Conservation (phyloP, 2,888 invertebrate genomes). For the Chironomus riparius region DNA sequence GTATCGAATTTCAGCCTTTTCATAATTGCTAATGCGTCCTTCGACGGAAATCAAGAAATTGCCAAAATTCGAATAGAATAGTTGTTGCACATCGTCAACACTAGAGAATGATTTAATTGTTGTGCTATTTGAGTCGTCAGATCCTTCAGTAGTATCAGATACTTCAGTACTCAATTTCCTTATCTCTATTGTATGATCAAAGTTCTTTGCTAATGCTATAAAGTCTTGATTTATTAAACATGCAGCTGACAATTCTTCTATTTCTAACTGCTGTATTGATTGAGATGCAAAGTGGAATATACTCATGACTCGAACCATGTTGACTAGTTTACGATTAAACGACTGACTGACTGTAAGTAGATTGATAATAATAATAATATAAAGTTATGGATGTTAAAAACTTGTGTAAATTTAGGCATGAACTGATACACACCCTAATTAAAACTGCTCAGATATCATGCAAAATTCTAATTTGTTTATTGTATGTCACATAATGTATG, state of each 20-base stretch:
- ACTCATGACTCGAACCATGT: constrained; percentile 18
- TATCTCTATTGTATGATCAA: constrained; percentile 17
- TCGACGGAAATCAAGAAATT: constrained; percentile 7
- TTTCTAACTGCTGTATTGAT: background rate
- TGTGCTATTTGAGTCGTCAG: background rate
- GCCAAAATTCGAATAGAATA: constrained; percentile 12
- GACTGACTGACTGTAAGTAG: background rate
- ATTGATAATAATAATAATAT: background rate
- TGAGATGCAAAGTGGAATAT: constrained; percentile 18
- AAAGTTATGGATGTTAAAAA: no score
- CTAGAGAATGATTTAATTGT: constrained; percentile 12
- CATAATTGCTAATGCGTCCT: constrained; percentile 11
- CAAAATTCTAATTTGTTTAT: background rate
- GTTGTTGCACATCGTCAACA: constrained; percentile 17
- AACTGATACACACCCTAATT: background rate
- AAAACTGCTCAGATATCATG: background rate
- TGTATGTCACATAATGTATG: background rate
- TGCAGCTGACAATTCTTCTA: constrained; percentile 2
- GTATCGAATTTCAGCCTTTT: constrained; percentile 11
- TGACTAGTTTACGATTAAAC: no score
- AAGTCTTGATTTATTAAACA: background rate
- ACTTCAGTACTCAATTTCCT: background rate
- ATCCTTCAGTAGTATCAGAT: background rate
- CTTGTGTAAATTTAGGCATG: background rate
- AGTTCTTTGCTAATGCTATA: background rate